These are phyloP conservation scores for Kryphioiulus occultus DNA, from an alignment of 2,888 invertebrate genomes.

Conservation along the genomic window DNA sequence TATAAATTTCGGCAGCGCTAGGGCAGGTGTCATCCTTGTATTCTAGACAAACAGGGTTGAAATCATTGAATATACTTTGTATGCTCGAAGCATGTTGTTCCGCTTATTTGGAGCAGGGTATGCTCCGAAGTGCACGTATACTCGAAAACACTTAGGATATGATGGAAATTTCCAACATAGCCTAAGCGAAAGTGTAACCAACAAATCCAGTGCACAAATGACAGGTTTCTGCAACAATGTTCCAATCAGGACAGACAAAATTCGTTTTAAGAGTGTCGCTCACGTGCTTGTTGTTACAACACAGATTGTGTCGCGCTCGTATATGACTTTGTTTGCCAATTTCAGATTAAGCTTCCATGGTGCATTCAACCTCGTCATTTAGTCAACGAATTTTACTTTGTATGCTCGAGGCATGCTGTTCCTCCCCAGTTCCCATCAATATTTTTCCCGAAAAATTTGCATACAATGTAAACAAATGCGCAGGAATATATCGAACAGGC, in stretches of 20 bases:
- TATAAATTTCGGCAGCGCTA: too few species aligned
- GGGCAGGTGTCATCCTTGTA: too few species aligned
- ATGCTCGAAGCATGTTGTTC: too few species aligned
- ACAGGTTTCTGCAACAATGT: too few species aligned
- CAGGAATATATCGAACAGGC: neutral
- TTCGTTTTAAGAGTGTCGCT: neutral
- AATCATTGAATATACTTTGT: too few species aligned
- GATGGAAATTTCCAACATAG: too few species aligned
- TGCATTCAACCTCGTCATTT: conserved; percentile 21
- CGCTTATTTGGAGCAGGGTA: too few species aligned
- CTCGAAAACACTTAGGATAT: too few species aligned
- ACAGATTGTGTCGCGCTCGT: neutral
- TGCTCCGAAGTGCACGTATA: too few species aligned
- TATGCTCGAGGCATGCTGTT: neutral
- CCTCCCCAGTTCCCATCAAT: neutral
- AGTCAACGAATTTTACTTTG: neutral
- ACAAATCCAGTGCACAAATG: too few species aligned
- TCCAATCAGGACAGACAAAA: neutral
- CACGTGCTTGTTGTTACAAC: neutral
- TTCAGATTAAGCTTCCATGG: neutral
- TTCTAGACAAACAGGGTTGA: too few species aligned
- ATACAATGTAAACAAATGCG: conserved; percentile 4
- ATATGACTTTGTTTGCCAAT: neutral
- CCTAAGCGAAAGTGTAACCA: too few species aligned
- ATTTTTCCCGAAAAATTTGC: neutral